Base-by-base conservation (phyloP, 2,113 vertebrate genomes). In the Numida meleagris region DNA sequence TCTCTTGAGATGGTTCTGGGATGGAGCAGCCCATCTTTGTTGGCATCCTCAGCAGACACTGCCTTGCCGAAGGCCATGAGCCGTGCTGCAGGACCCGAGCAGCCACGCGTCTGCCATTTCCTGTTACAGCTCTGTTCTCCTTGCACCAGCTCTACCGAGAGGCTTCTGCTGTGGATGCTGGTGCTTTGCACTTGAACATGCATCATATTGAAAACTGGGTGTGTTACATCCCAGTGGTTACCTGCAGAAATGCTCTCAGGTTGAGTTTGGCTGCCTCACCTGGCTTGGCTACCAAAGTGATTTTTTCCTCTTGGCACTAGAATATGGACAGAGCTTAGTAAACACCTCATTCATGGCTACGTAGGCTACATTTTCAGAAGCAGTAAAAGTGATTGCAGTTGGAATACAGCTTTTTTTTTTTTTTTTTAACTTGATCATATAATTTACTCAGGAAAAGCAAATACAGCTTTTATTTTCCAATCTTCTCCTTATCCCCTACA, bases 181-280 rank as follows among this genome's bases (percentile, higher is more conserved):
- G 38, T 0, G 3, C 24, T 63, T 25, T 68, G 20, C 25, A 88
- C 21, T 20, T 84, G 53, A 73, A 67, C 61, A 72, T 8, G 10
- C 0, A 0, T 65, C 36, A 71, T 18, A 42, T 68, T n/a, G 36
- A 72, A 89, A 82, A 50, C 17, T 0, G 0, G 36, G 66, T 51
- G 9, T 19, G 1, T 25, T 48, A 42, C 48, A 58, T 57, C 43
- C n/a, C 8, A 21, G 33, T 10, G 14, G n/a, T 45, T 14, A 84
- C 58, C 12, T 33, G 31, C 13, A 93, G 19, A 92, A 90, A 66
- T 18, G 62, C 7, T 24, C 9, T 18, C 34, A 66, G 12, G 31
- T 21, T 65, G 53, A 93, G 29, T 10, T 48, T 86, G 72, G 20
- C 45, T 91, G 38, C 33, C 40, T 89, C 78, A 87, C 20, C 42